Evolutionary conservation across 1,140 invertebrate species (phyloP).

Genomic region (Eurosta solidaginis): DNA sequence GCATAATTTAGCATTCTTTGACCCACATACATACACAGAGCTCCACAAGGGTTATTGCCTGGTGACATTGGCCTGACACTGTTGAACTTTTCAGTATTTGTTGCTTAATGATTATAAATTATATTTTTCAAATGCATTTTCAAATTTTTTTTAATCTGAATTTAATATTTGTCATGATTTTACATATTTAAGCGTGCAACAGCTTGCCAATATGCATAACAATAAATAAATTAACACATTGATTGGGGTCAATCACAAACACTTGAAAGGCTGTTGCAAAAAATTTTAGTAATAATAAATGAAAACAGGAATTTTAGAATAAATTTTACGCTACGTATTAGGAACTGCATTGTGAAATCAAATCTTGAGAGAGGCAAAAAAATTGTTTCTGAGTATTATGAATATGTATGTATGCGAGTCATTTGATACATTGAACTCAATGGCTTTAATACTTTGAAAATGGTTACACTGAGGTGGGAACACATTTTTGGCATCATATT

Average conservation of each 20-base stretch:
- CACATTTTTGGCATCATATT: too few relatives aligned
- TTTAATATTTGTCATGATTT: not conserved
- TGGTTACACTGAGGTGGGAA: too few relatives aligned
- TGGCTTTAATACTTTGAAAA: too few relatives aligned
- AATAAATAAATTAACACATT: conserved; percentile 47
- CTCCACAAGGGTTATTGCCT: too few relatives aligned
- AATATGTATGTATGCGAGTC: too few relatives aligned
- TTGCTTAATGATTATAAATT: not conserved
- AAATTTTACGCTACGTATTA: too few relatives aligned
- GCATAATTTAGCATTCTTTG: not conserved
- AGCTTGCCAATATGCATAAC: conserved; percentile 39
- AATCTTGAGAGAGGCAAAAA: too few relatives aligned
- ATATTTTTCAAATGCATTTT: not conserved
- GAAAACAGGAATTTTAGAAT: not conserved
- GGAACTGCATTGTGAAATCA: too few relatives aligned
- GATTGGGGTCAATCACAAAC: conserved; percentile 54
- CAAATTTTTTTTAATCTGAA: not conserved
- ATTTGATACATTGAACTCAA: too few relatives aligned
- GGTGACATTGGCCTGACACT: too few relatives aligned
- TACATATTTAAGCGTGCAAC: not conserved
- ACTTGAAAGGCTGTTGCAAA: conserved; percentile 53
- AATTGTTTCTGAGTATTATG: too few relatives aligned
- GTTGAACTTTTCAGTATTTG: too few relatives aligned
- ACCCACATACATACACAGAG: not conserved
- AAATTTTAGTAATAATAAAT: not conserved